Base-by-base conservation (phyloP, 2,113 vertebrate genomes). In the Casuarius casuarius region DNA sequence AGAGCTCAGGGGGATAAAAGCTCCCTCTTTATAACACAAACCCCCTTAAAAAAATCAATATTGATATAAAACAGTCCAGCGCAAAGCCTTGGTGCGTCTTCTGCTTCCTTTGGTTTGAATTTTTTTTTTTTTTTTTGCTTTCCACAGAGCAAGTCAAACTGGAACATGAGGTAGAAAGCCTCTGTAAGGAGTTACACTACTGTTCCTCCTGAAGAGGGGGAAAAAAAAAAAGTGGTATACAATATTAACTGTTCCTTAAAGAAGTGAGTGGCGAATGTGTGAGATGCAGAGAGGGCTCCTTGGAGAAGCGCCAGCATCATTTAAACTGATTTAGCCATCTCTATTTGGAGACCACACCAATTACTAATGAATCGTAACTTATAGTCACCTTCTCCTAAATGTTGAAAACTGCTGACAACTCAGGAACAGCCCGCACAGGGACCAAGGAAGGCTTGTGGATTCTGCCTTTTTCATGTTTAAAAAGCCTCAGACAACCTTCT, bases 1-100 rank as follows among this genome's bases (percentile, higher is more conserved):
- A 98, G 98, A 98, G 97, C 98, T 98, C 96, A 86, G 86, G 97
- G 97, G 97, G 97, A 98, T 98, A 97, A 98, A 98, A 97, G 97
- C 97, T 97, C 96, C 95, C 96, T 96, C 97, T 97, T 98, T 97
- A 97, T 97, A 98, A 97, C 93, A 95, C 92, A 96, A 96, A 48
- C 94, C 86, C 90, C 90, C 92, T 92, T 88, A 71, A 91, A 96
- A 92, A 98, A 98, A 98, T 98, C 98, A 98, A 97, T 98, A 98
- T 97, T 98, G 97, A 97, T 97, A 98, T 95, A 96, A 97, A 98
- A 97, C 92, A 97, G 94, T 96, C 93, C 95, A 92, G 84, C 16
- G 65, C 91, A 73, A 97, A 97, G 83, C 92, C 92, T 88, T 81
- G 74, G 79, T 87, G 89, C 68, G 67, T 95, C 94, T 90, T 90